Base-by-base conservation (phyloP, 2,113 vertebrate genomes). In the Grallaria varia region DNA sequence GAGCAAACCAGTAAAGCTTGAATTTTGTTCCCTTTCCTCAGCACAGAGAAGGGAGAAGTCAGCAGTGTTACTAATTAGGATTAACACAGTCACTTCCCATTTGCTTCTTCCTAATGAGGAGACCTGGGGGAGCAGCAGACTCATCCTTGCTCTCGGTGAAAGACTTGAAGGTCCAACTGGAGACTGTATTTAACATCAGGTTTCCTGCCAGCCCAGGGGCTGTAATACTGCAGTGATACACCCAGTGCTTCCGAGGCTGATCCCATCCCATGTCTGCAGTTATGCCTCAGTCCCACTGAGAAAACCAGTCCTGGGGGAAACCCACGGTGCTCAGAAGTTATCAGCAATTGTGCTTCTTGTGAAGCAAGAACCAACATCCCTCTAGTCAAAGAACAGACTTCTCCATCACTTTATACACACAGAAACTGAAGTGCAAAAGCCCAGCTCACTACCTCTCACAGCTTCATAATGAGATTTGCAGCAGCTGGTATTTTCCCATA, bases 391-490 rank as follows among this genome's bases (percentile, higher is more conserved):
- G 45, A 50, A 50, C 0, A 14, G 33, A 49, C 23, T 30, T 81
- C 19, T 20, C 69, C 30, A 23, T 31, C 31, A 17, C 52, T 73
- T 87, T 12, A 53, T 2, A 28, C 2, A 42, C 27, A n/a, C 14
- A 60, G 50, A 62, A 72, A 37, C 31, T 4, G 11, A 56, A 87
- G 14, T 8, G 8, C 56, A 37, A 27, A 42, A 76, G 63, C 55
- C 82, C 10, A 71, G 8, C 58, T 73, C 0, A 1, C 74, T 35
- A 20, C 52, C 45, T 87, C 89, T 44, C 1, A 5, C 3, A 2
- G 66, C 62, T 75, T 30, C 39, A 4, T 94, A 40, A 91, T 87
- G 94, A 94, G 66, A 87, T 92, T 83, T 85, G 53, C 95, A 97
- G 93, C n/a, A 77, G 30, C 7, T 56, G 37, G 37, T 89, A 14